Evolutionary conservation across 2,797 vertebrate genomes (phyloP), one percentile per base, ranked within the genome.

Genomic region (Heliangelus exortis): DNA sequence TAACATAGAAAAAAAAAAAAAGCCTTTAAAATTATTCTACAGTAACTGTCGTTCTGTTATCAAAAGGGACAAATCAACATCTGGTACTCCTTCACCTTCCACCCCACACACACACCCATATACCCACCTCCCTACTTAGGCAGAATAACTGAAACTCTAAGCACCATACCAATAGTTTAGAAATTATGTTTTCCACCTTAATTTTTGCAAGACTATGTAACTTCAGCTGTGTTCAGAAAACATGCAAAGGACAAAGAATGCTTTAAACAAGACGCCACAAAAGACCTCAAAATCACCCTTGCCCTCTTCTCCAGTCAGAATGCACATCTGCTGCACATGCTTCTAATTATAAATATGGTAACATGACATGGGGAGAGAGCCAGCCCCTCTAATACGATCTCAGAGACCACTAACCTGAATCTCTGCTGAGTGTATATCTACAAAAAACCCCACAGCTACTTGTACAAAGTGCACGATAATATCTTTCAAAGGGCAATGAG

Each of bases 301-400:
- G 84, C 31, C 55, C 86, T 93, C 90, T 86, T 48, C 79, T 81
- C 65, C 73, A 74, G 51, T 20, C 55, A 67, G 51, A 89, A 67
- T 4, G 25, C 34, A 90, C 81, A 33, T 29, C 79, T 91, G 51
- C 58, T 78, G 41, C 77, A 17, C 16, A 55, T 2, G 2, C 69
- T 95, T 96, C 95, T 95, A 96, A 95, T 84, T 95, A 94, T 96
- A 96, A 95, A 86, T 41, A 78, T 1, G 41, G 96, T 88, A 96
- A 96, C 90, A 90, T 91, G 90, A 93, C 93, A 96, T 94, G 73
- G 12, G 41, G 62, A 91, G 41, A 89, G 47, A 33, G 77, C 29
- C 66, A 92, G 59, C 15, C 67, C 85, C 67, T 86, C 9, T 1
- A 91, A 68, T n/a, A 86, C 0, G 5, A 69, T 51, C 90, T 80